These are phyloP conservation scores for Crossocerus cetratus DNA, from an alignment of 2,888 invertebrate genomes.

Conservation along the genomic window DNA sequence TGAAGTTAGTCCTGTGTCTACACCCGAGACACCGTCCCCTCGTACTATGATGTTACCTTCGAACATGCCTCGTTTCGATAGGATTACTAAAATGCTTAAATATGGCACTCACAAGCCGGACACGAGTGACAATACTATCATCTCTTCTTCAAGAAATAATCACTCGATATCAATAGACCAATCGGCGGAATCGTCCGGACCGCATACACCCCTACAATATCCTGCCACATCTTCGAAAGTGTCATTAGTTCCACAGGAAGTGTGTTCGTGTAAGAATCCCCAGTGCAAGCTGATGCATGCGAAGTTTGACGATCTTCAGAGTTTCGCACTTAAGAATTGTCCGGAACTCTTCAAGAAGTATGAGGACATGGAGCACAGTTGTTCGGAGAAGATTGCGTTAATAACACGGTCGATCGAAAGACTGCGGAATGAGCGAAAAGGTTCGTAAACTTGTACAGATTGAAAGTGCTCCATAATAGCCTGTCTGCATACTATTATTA, in stretches of 20 bases:
- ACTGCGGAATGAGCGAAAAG: conserved; percentile 79
- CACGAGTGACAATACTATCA: conserved; percentile 5
- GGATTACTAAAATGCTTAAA: conserved; percentile 56
- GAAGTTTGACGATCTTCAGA: conserved; percentile 53
- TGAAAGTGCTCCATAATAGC: neutral
- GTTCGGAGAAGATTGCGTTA: conserved; percentile 79
- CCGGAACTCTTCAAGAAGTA: conserved; percentile 75
- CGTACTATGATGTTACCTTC: conserved; percentile 70
- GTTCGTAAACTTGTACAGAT: conserved; percentile 34
- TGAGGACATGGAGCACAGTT: conserved; percentile 79
- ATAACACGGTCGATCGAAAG: conserved; percentile 80
- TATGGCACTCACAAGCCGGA: conserved; percentile 26
- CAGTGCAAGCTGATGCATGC: conserved; percentile 63
- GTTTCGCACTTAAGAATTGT: conserved; percentile 56
- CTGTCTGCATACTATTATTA: neutral
- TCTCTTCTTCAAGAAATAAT: conserved; percentile 36
- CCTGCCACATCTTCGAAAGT: neutral
- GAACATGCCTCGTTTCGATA: conserved; percentile 63
- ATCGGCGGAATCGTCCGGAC: conserved; percentile 30
- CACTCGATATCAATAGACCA: conserved; percentile 50
- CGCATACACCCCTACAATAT: conserved; percentile 1
- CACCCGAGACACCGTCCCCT: conserved; percentile 74
- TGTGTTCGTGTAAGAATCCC: conserved; percentile 67
- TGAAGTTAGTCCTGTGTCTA: conserved; percentile 72
- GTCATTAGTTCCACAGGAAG: conserved; percentile 15